phyloP scores from a whole-genome alignment of 2,888 invertebrate genomes.

The Nudaria mundana region DNA sequence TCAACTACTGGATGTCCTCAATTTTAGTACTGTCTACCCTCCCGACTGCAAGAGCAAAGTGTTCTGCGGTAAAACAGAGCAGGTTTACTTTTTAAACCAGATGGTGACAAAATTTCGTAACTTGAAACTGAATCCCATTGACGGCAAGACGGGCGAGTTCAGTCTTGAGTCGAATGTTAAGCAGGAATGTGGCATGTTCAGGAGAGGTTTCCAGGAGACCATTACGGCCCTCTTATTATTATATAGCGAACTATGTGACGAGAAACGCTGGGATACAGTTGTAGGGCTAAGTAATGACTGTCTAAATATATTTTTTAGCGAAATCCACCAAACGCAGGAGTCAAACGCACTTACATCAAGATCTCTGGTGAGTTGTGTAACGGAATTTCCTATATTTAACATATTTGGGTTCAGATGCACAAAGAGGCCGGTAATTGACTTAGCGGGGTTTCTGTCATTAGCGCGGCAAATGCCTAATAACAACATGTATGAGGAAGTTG shows the following conservation, averaged over 20 bases:
- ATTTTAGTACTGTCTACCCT: conserved; percentile 9
- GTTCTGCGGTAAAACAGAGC: conserved; percentile 5
- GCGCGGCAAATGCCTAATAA: conserved; percentile 7
- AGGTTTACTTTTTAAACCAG: conserved; percentile 12
- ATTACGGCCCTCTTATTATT: conserved; percentile 15
- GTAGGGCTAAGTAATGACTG: conserved; percentile 16
- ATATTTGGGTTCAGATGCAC: conserved; percentile 7
- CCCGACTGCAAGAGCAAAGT: not conserved
- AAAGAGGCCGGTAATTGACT: conserved; percentile 5
- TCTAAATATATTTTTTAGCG: conserved; percentile 14
- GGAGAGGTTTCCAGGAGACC: conserved; percentile 9
- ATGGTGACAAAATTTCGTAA: conserved; percentile 8
- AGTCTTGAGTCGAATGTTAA: not conserved
- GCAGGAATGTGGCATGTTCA: not conserved
- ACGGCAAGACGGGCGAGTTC: not conserved
- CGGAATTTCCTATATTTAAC: conserved; percentile 18
- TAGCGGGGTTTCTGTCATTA: conserved; percentile 10
- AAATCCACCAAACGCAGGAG: conserved; percentile 5
- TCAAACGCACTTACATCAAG: conserved; percentile 8
- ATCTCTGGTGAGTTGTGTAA: conserved; percentile 3
- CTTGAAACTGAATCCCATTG: conserved; percentile 2
- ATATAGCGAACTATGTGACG: conserved; percentile 6
- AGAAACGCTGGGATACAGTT: conserved; percentile 6
- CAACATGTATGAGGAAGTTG: conserved; percentile 6
- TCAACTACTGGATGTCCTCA: conserved; percentile 16